Evolutionary conservation across 2,113 vertebrate genomes (phyloP).

Genomic region (Synchiropus splendidus): DNA sequence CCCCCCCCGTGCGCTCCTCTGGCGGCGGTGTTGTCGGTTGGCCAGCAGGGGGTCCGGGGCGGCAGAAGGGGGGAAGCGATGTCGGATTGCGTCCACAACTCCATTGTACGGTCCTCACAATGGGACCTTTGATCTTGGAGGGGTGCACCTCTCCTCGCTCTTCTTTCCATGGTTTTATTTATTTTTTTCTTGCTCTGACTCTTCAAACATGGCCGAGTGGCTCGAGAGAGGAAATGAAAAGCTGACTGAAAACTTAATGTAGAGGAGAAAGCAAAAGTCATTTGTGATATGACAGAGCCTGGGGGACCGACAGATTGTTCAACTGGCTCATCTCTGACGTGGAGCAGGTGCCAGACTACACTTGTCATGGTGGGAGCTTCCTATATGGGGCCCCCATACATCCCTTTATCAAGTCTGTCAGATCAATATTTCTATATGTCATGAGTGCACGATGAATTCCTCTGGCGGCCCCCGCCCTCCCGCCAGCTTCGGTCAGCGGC

Average conservation of each 20-base stretch:
- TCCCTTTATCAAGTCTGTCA: conserved; percentile 28
- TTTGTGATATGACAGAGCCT: conserved; percentile 46
- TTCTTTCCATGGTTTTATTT: conserved; percentile 5
- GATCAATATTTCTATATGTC: conserved; percentile 38
- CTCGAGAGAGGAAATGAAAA: conserved; percentile 40
- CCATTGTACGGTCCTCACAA: conserved; percentile 63
- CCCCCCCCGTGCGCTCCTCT: conserved; percentile 16
- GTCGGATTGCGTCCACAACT: conserved; percentile 27
- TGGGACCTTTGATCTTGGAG: conserved; percentile 62
- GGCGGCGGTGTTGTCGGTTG: conserved; percentile 41
- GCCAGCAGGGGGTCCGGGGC: conserved; percentile 11
- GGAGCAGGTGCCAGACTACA: conserved; percentile 34
- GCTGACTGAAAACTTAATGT: conserved; percentile 45
- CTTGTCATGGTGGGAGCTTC: conserved; percentile 8
- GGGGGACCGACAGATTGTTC: conserved; percentile 23
- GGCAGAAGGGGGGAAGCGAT: neutral
- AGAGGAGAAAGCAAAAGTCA: conserved; percentile 27
- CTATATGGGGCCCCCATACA: conserved; percentile 3
- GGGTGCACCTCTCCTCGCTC: conserved; percentile 29
- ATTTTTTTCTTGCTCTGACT: conserved; percentile 22
- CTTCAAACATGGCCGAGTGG: conserved; percentile 30
- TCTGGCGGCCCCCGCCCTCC: conserved; percentile 18
- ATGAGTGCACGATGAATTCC: conserved; percentile 26
- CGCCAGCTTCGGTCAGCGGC: conserved; percentile 25
- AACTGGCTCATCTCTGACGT: conserved; percentile 18